Percentiles rank a stretch among this genome's conserved stretches.
Evolutionary conservation across 2,888 invertebrate genomes (phyloP).

Genomic region (Synanthedon formicaeformis): DNA sequence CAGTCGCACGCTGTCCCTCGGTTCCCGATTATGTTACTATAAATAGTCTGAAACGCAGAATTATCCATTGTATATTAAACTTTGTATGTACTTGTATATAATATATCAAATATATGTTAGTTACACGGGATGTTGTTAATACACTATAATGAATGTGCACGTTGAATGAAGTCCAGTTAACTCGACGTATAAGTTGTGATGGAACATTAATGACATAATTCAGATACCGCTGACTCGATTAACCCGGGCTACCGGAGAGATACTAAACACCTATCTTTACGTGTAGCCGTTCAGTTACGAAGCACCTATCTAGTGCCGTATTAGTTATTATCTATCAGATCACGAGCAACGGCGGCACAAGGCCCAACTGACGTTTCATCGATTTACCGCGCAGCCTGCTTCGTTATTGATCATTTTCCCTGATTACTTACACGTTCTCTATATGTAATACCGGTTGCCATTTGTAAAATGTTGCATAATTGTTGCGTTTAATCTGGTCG

Average conservation of each 20-base stretch:
- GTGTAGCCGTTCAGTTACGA: constrained; percentile 26
- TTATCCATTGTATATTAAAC: constrained; percentile 13
- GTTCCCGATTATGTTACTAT: constrained; percentile 11
- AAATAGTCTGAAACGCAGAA: constrained; percentile 28
- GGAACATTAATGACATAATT: constrained; percentile 65
- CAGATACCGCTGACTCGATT: constrained; percentile 59
- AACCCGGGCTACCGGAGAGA: constrained; percentile 39
- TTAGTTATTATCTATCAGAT: constrained; percentile 38
- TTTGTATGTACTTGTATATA: neutral
- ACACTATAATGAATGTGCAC: constrained; percentile 8
- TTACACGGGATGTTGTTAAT: neutral
- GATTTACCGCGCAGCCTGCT: constrained; percentile 26
- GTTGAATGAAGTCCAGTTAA: constrained; percentile 47
- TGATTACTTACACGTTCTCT: constrained; percentile 26
- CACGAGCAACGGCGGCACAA: constrained; percentile 20
- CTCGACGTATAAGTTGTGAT: constrained; percentile 39
- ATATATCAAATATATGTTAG: neutral
- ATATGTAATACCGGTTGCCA: constrained; percentile 20
- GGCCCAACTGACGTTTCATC: constrained; percentile 30
- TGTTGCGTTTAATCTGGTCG: constrained; percentile 21
- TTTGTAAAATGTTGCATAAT: constrained; percentile 31
- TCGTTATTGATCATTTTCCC: constrained; percentile 36
- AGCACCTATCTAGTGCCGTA: constrained; percentile 30
- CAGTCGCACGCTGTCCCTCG: constrained; percentile 47
- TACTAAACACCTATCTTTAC: constrained; percentile 47